phyloP scores from a whole-genome alignment of 2,888 invertebrate genomes.

The Hyposoter dolosus region DNA sequence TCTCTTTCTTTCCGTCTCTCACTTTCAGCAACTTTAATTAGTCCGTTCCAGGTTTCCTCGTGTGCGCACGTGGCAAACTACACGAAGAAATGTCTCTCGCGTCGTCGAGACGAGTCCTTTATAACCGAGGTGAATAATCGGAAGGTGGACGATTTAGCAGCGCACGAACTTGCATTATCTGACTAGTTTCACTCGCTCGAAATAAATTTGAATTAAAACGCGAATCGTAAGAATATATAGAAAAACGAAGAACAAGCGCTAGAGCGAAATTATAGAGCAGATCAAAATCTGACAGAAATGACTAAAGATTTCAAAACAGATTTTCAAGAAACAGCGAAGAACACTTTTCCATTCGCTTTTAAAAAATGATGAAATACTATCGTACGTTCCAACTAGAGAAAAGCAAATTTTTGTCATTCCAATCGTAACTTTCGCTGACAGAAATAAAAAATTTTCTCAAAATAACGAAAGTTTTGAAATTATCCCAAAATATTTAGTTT shows the following conservation, averaged over 20 bases:
- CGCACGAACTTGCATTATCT: slow-evolving; percentile 53
- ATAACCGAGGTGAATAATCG: slow-evolving; percentile 46
- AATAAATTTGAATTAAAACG: slow-evolving; percentile 53
- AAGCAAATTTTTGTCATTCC: no score
- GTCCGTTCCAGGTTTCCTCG: slow-evolving; percentile 58
- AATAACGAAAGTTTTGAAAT: no score
- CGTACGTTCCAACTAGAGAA: background rate
- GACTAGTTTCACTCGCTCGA: slow-evolving; percentile 64
- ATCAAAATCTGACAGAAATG: background rate
- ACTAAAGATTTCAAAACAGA: slow-evolving; percentile 21
- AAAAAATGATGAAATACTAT: background rate
- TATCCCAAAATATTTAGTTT: no score
- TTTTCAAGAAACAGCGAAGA: background rate
- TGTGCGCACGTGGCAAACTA: slow-evolving; percentile 39
- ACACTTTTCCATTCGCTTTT: background rate
- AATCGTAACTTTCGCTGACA: no score
- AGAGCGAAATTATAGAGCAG: background rate
- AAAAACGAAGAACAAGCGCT: background rate
- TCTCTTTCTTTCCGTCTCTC: slow-evolving; percentile 39
- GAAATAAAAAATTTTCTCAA: no score
- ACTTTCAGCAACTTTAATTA: slow-evolving; percentile 70
- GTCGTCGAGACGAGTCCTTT: slow-evolving; percentile 34
- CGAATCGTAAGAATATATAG: background rate
- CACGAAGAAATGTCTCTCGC: slow-evolving; percentile 19
- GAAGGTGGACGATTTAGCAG: slow-evolving; percentile 61